Evolutionary conservation across 2,797 vertebrate genomes (phyloP).

Genomic region (Borostomias antarcticus): DNA sequence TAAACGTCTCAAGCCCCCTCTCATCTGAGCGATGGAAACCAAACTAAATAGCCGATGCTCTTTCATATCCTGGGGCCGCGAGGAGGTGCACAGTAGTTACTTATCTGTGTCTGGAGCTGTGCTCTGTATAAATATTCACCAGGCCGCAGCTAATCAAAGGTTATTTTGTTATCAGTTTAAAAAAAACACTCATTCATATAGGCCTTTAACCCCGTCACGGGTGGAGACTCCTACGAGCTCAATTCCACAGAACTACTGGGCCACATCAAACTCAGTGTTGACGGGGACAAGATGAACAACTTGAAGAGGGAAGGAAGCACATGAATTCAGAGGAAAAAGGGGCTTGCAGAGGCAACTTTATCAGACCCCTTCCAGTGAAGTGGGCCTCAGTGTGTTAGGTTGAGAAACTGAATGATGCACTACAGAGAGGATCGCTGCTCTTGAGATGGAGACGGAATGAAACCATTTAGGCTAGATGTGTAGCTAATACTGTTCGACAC

Average conservation of each 20-base stretch:
- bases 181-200: background rate
- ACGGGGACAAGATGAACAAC: too few relatives aligned
- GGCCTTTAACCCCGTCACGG: background rate
- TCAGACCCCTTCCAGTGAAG: too few relatives aligned
- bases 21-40: background rate
- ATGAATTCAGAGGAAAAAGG: too few relatives aligned
- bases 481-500: too few relatives aligned
- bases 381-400: too few relatives aligned
- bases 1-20: background rate
- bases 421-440: too few relatives aligned
- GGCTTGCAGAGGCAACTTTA: too few relatives aligned
- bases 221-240: constrained; percentile 9
- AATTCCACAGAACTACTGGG: too few relatives aligned
- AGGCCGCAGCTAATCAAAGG: constrained; percentile 35
- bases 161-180: constrained; percentile 26
- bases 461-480: too few relatives aligned
- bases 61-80: background rate
- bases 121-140: constrained; percentile 15
- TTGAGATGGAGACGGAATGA: too few relatives aligned
- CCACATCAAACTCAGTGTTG: background rate
- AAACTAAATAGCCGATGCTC: background rate
- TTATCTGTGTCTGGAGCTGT: background rate
- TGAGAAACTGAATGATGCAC: too few relatives aligned
- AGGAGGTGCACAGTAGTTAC: too few relatives aligned
- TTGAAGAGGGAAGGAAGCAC: background rate